A percentile compares a stretch with the other conserved stretches of the same genome.
These are phyloP conservation scores for Panzeria rudis DNA, from an alignment of 2,888 invertebrate species.

Conservation along the genomic window DNA sequence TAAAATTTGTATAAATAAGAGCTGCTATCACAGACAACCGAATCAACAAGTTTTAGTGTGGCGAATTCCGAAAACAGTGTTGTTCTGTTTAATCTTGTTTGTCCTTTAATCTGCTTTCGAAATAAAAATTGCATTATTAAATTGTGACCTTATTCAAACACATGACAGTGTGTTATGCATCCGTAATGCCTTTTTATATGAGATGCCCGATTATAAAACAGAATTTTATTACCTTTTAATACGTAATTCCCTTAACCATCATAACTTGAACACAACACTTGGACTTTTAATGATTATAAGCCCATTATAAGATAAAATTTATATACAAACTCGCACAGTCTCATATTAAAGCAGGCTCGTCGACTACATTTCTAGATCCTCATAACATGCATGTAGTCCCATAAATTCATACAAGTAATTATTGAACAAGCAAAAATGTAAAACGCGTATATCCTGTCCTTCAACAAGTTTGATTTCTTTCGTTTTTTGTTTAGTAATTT, in stretches of 20 bases:
- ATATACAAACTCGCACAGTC: constrained; percentile 34
- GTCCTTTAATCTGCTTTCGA: too few relatives aligned
- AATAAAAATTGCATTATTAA: too few relatives aligned
- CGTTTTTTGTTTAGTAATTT: constrained; percentile 3
- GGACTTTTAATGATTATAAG: constrained; percentile 69
- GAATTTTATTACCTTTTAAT: constrained; percentile 72
- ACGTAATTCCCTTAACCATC: constrained; percentile 71
- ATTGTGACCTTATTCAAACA: constrained; percentile 9
- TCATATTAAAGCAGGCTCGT: neutral
- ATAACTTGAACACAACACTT: constrained; percentile 72
- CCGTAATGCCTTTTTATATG: constrained; percentile 34
- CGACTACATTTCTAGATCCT: constrained; percentile 34
- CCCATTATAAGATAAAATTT: constrained; percentile 65
- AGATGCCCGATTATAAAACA: constrained; percentile 65
- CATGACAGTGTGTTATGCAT: constrained; percentile 18
- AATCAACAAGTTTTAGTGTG: too few relatives aligned
- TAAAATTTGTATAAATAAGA: too few relatives aligned
- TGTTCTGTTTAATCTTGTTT: too few relatives aligned
- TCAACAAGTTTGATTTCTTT: constrained; percentile 60
- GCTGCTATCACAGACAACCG: too few relatives aligned
- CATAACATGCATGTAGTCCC: constrained; percentile 24
- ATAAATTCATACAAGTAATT: constrained; percentile 51
- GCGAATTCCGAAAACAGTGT: too few relatives aligned
- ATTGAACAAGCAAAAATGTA: constrained; percentile 59
- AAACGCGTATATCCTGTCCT: constrained; percentile 71